Conservation (phyloP, 2,888 invertebrate species). For the Hypolimnas misippus region DNA sequence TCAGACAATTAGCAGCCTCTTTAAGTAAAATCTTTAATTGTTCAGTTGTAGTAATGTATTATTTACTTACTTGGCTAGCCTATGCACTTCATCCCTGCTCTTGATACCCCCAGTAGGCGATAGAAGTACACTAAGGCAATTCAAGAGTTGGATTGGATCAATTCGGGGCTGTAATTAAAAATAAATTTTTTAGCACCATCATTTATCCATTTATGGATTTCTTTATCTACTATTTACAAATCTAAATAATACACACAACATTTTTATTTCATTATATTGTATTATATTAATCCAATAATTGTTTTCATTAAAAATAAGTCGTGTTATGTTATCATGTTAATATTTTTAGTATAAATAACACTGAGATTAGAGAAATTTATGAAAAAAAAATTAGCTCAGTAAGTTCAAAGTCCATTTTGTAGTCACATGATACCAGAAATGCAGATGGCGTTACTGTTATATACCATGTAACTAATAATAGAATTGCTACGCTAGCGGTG, state of each 20-base stretch:
- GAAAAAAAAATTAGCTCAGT: background rate
- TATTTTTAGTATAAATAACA: too few relatives aligned
- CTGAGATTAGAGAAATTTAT: too few relatives aligned
- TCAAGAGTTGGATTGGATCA: constrained; percentile 94
- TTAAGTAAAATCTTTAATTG: too few relatives aligned
- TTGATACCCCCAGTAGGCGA: constrained; percentile 94
- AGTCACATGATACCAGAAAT: background rate
- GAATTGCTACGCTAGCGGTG: background rate
- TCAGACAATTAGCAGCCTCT: too few relatives aligned
- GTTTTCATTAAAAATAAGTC: too few relatives aligned
- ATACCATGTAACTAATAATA: background rate
- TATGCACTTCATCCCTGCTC: constrained; percentile 93
- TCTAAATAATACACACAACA: too few relatives aligned
- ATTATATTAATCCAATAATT: too few relatives aligned
- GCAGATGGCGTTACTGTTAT: too few relatives aligned
- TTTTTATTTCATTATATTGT: too few relatives aligned
- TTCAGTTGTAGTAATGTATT: too few relatives aligned
- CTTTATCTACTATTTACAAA: too few relatives aligned
- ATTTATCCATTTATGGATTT: background rate
- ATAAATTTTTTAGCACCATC: constrained; percentile 17
- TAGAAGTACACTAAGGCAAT: constrained; percentile 93
- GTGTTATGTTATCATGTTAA: too few relatives aligned
- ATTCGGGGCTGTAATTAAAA: constrained; percentile 93
- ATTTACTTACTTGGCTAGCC: constrained; percentile 91
- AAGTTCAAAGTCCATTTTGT: constrained; percentile 9